These are phyloP conservation scores for Drosophila meridionalis DNA, from an alignment of 2,888 invertebrate genomes.

Conservation along the genomic window DNA sequence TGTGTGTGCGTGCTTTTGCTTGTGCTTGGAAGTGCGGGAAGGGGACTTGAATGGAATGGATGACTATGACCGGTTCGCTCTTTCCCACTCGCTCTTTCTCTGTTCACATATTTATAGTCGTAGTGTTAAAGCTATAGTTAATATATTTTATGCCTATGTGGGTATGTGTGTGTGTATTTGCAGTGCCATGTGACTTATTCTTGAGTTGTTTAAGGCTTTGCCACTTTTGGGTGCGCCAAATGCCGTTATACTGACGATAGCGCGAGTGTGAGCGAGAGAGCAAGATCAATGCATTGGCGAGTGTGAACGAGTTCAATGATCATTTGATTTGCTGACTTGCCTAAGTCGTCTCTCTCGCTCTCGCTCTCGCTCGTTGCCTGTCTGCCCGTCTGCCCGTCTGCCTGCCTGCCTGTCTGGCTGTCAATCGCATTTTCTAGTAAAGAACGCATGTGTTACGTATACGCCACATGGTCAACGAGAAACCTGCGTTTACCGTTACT, in stretches of 20 bases:
- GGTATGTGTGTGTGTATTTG: background rate
- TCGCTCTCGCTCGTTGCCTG: background rate
- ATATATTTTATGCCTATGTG: conserved; percentile 1
- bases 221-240: conserved; percentile 33
- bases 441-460: conserved; percentile 50
- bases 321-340: conserved; percentile 53
- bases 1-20: background rate
- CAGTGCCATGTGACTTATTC: conserved; percentile 40
- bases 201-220: conserved; percentile 15
- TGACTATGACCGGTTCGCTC: conserved; percentile 55
- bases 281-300: conserved; percentile 63
- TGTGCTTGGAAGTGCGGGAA: background rate
- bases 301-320: conserved; percentile 55
- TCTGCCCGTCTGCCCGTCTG: background rate
- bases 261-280: conserved; percentile 2
- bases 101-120: conserved; percentile 13
- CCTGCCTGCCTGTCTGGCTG: background rate
- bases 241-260: conserved; percentile 56
- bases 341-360: background rate
- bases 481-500: conserved; percentile 48
- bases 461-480: conserved; percentile 52
- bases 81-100: background rate
- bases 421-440: conserved; percentile 26
- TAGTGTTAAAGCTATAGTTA: conserved; percentile 18
- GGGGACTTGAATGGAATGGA: conserved; percentile 15